A percentile compares a stretch with the other conserved stretches of the same genome.
phyloP scores from a whole-genome alignment of 2,797 vertebrate genomes.

The Borostomias antarcticus region DNA sequence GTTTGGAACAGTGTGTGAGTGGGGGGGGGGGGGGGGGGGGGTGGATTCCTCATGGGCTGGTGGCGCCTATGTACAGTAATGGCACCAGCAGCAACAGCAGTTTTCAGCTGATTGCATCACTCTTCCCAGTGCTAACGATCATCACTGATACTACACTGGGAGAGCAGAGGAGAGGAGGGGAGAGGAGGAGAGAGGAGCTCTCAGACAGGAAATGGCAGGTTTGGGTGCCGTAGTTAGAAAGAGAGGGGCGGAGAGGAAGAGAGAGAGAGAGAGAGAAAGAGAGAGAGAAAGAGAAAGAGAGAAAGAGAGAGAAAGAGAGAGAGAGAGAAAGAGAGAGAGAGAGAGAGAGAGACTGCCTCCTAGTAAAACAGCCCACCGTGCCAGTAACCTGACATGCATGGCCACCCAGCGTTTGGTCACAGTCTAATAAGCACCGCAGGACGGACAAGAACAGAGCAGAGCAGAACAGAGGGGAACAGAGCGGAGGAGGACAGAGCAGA shows the following conservation, averaged over 20 bases:
- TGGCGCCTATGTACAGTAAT: slow-evolving; percentile 21
- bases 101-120: slow-evolving; percentile 75
- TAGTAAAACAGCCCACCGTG: slow-evolving; percentile 15
- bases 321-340: too few relatives aligned
- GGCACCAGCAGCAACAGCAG: slow-evolving; percentile 29
- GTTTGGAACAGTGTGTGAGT: slow-evolving; percentile 40
- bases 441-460: too few relatives aligned
- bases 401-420: slow-evolving; percentile 37
- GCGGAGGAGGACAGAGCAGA: too few relatives aligned
- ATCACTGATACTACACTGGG: slow-evolving; percentile 29
- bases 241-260: slow-evolving; percentile 4
- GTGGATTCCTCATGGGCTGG: slow-evolving; percentile 25
- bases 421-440: slow-evolving; percentile 17
- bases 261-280: too few relatives aligned
- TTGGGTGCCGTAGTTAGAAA: slow-evolving; percentile 13
- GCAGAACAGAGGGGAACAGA: too few relatives aligned
- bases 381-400: slow-evolving; percentile 44
- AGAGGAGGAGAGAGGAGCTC: background rate
- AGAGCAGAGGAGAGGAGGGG: background rate
- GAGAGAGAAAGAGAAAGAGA: too few relatives aligned
- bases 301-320: too few relatives aligned
- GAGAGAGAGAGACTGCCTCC: too few relatives aligned
- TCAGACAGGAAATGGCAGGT: slow-evolving; percentile 10
- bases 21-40: slow-evolving; percentile 17
- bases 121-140: slow-evolving; percentile 35